Evolutionary conservation across 2,113 vertebrate genomes (phyloP), one percentile per base, ranked within the genome.

Genomic region (Athene noctua): DNA sequence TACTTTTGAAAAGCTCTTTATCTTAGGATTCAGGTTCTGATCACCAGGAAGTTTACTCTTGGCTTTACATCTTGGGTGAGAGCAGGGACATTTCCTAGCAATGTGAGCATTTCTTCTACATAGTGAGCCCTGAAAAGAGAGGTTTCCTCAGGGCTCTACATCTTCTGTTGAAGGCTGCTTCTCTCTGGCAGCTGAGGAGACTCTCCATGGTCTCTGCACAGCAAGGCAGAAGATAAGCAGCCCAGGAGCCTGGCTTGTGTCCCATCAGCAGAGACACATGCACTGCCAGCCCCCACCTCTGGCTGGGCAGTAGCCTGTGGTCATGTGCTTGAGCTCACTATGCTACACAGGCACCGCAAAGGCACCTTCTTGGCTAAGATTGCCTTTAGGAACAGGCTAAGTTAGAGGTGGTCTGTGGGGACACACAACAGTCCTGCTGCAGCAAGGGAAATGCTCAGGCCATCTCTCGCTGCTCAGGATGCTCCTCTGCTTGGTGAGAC

Each of bases 81-180:
- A 38, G 30, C 22, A 38, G 40, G n/a, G 36, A 80, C 29, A 15
- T 54, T 49, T 85, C 25, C 51, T 49, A 49, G 34, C 34, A 73
- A n/a, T 29, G 30, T 25, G 19, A 84, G 15, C 14, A 16, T 34
- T 72, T 44, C 5, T 83, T 52, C 67, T 46, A 30, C 54, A 14
- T 0, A 18, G 30, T 0, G 4, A 95, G 36, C 21, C 27, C 47
- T 63, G 18, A 34, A 67, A 78, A 34, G 44, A 91, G 63, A 44
- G 4, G 11, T 54, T 89, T 77, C 59, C 46, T 46, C 19, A 30
- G 36, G 4, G 1, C 10, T 66, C 0, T 0, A 2, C 13, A 21
- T 54, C 22, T n/a, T 57, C 62, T n/a, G 15, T 32, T 75, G 26
- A 22, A 72, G 52, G 29, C 21, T 68, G 1, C 77, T 67, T 78